A percentile compares a stretch with the other conserved stretches of the same genome.
These are phyloP conservation scores for Cervus canadensis DNA, from an alignment of 2,113 vertebrate genomes.

Conservation along the genomic window DNA sequence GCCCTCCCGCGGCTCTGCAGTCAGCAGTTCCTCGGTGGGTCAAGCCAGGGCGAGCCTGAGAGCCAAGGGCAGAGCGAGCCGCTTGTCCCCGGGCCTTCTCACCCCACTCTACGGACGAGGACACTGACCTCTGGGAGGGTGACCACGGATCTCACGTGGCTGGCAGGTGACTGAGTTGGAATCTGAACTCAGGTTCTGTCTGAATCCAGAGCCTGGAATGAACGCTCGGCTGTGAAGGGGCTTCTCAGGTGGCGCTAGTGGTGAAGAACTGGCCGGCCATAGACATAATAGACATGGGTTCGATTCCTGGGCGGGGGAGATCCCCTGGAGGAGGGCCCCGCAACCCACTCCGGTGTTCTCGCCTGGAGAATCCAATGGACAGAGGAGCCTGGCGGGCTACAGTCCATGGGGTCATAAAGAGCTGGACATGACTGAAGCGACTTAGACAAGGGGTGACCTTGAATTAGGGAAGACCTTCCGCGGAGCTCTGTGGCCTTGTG, in stretches of 20 bases:
- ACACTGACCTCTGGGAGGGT: background rate
- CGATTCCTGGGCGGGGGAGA: background rate
- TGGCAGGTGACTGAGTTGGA: background rate
- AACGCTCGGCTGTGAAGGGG: background rate
- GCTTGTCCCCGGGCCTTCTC: background rate
- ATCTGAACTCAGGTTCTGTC: background rate
- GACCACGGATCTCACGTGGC: background rate
- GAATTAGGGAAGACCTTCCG: background rate
- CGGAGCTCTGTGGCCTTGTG: background rate
- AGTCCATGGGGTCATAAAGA: rapidly evolving
- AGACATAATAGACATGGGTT: rapidly evolving
- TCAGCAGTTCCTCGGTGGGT: background rate
- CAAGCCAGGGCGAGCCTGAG: background rate
- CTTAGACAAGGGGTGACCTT: too few relatives aligned
- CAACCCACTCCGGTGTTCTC: rapidly evolving
- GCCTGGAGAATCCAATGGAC: rapidly evolving
- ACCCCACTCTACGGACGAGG: background rate
- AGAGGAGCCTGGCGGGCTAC: background rate
- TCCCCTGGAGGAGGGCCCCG: background rate
- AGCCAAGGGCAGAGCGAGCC: background rate
- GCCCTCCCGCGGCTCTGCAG: rapidly evolving
- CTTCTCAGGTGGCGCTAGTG: background rate
- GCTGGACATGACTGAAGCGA: background rate
- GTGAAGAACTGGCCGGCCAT: background rate
- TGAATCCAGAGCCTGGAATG: background rate